Base-by-base conservation (phyloP, 2,888 invertebrate genomes). In the Caenorhabditis macrosperma region DNA sequence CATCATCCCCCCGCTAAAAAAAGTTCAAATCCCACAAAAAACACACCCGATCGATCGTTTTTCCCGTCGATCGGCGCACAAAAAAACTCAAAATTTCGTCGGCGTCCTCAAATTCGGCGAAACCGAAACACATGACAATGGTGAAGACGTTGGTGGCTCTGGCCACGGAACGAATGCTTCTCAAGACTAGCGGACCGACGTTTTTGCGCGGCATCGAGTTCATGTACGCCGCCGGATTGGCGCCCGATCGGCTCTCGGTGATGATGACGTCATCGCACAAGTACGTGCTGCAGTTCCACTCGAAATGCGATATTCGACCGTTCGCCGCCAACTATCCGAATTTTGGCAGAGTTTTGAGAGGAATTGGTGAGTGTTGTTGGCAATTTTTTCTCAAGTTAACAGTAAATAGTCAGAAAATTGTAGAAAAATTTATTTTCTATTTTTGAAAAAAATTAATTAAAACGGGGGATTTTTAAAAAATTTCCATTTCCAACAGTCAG, bases 251-350 rank as follows among this genome's bases (percentile, higher is more conserved):
- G 5, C 61, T 84, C 7, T 84, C 84, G 1, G 79, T 84, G 9
- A 84, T 86, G 81, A 84, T 84, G 85, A 83, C 83, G 17, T 67
- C 81, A 2, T 79, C 80, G n/a, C 77, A 80, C 60, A 86, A 86
- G 68, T 86, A 67, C 64, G 82, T 86, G 17, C 82, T 86, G 4
- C 84, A 84, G 61, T 86, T 86, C 67, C 86, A 86, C 64, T 86
- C 86, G 44, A 83, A 83, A 59, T 86, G 86, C 54, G 86, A 86
- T 64, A 82, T 86, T 48, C 71, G 86, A 33, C 86, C 86, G n/a
- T 86, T 86, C 54, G 86, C 86, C 2, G 83, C 83, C 2, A 84
- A 84, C 57, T 84, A 84, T 66, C 80, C 82, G 10, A 78, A 79
- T 59, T 84, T 84, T 55, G 80, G 75, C 12, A 69, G 83, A 46